Evolutionary conservation across 2,888 invertebrate genomes (phyloP).

Genomic region (Galerucella pusilla): DNA sequence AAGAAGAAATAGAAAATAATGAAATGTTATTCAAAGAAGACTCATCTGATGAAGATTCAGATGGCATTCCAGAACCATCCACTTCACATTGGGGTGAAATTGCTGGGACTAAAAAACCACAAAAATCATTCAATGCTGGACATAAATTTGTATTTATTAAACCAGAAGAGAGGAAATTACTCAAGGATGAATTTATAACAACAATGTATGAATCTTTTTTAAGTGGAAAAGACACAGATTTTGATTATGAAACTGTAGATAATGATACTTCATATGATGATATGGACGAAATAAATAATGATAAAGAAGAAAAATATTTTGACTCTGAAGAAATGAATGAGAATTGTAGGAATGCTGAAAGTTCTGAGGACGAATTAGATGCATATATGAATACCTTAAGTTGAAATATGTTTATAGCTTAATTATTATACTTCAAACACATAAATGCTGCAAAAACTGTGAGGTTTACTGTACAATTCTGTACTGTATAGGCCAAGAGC

Average conservation of each 20-base stretch:
- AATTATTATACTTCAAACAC: too few species aligned
- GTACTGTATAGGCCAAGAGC: too few species aligned
- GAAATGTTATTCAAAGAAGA: constrained; percentile 61
- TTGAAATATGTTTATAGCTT: constrained; percentile 37
- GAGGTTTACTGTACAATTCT: too few species aligned
- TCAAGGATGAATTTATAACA: constrained; percentile 84
- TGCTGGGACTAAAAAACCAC: constrained; percentile 49
- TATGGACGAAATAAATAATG: constrained; percentile 77
- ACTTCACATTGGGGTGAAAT: constrained; percentile 58
- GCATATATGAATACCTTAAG: constrained; percentile 75
- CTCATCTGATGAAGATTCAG: constrained; percentile 41
- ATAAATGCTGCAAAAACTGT: too few species aligned
- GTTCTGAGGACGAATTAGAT: constrained; percentile 76
- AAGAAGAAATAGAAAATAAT: constrained; percentile 71
- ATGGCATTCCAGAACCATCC: constrained; percentile 45
- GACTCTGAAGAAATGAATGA: constrained; percentile 74
- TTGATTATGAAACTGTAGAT: constrained; percentile 87
- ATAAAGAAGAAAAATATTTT: constrained; percentile 92
- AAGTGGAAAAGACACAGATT: constrained; percentile 82
- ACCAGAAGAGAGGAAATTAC: constrained; percentile 71
- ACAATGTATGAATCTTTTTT: constrained; percentile 89
- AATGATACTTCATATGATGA: constrained; percentile 84
- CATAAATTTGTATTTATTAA: constrained; percentile 42
- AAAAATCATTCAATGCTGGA: constrained; percentile 47
- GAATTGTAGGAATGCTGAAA: constrained; percentile 50